phyloP scores from a whole-genome alignment of 2,888 invertebrate genomes.

The Pomacea canaliculata region DNA sequence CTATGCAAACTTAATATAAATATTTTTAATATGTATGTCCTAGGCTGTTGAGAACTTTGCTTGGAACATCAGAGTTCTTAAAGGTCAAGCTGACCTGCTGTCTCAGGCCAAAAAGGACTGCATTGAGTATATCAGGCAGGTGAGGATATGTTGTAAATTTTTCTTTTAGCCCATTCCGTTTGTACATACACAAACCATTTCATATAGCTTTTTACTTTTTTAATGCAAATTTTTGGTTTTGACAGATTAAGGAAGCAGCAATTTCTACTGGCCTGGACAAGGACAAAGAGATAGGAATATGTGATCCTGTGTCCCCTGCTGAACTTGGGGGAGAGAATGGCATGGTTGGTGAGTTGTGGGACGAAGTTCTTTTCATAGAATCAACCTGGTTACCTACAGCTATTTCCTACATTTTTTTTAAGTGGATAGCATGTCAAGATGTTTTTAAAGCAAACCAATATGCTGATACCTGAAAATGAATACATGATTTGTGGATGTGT shows the following conservation, averaged over 20 bases:
- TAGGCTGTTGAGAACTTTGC: conserved; percentile 73
- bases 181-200: neutral
- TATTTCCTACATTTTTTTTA: no score
- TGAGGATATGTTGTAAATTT: conserved; percentile 38
- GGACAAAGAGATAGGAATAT: conserved; percentile 22
- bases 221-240: no score
- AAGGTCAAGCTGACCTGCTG: conserved; percentile 73
- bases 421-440: no score
- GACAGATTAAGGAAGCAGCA: conserved; percentile 61
- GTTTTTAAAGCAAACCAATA: no score
- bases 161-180: no score
- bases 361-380: no score
- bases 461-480: no score
- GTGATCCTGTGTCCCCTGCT: neutral
- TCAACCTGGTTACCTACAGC: no score
- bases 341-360: neutral
- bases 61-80: conserved; percentile 74
- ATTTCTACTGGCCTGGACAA: conserved; percentile 57
- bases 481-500: no score
- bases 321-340: neutral
- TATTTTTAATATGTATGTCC: neutral
- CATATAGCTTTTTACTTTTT: no score
- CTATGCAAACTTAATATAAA: no score
- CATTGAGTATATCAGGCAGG: conserved; percentile 73
- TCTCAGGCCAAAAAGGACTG: conserved; percentile 72